Evolutionary conservation across 2,888 invertebrate species (phyloP).

Genomic region (Trypoxylon attenuatum): DNA sequence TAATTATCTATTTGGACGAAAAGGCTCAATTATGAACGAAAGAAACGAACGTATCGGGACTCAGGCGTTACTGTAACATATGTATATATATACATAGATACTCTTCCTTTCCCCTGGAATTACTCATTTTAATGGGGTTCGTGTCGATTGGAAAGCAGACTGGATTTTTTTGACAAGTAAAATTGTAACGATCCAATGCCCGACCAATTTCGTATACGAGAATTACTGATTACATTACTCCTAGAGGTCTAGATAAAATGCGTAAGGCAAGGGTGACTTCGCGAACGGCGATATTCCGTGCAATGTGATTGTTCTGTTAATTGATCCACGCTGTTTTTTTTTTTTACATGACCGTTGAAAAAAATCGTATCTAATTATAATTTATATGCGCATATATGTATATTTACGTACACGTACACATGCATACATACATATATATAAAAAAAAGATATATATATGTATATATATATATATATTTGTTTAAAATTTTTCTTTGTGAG

Average conservation of each 20-base stretch:
- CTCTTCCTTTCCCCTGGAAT: neutral
- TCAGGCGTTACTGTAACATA: too few relatives aligned
- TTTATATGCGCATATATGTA: constrained; percentile 10
- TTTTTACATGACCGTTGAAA: constrained; percentile 20
- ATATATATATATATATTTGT: constrained; percentile 9
- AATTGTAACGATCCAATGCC: too few relatives aligned
- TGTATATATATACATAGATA: too few relatives aligned
- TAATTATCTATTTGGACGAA: too few relatives aligned
- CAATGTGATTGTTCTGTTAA: constrained; percentile 37
- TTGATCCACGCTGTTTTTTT: constrained; percentile 21
- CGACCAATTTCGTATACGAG: constrained; percentile 10
- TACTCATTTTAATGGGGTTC: neutral
- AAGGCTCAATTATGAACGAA: too few relatives aligned
- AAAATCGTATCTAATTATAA: constrained; percentile 11
- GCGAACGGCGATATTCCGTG: constrained; percentile 33
- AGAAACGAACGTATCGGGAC: too few relatives aligned
- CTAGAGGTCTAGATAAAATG: too few relatives aligned
- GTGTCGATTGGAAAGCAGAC: neutral
- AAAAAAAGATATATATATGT: neutral
- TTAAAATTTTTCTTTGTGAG: constrained; percentile 17
- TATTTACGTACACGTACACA: neutral
- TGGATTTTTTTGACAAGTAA: too few relatives aligned
- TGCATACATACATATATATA: neutral
- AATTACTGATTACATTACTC: neutral
- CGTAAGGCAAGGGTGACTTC: constrained; percentile 1